A percentile compares a stretch with the other conserved stretches of the same genome.
These are phyloP conservation scores for Heliconius hortense DNA, from an alignment of 2,888 invertebrate species.

Conservation along the genomic window DNA sequence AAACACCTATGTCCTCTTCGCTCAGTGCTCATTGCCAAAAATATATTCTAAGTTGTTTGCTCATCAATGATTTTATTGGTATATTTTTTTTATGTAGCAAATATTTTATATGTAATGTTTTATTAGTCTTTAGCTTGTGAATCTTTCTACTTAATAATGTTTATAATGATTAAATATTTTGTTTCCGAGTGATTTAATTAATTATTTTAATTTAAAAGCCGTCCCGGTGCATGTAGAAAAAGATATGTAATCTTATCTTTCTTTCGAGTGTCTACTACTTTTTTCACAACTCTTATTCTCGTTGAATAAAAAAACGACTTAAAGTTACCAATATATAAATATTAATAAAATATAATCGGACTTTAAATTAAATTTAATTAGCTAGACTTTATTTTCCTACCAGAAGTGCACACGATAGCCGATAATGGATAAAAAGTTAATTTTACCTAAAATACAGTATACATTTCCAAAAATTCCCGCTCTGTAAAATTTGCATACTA, in stretches of 20 bases:
- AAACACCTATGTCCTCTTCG: neutral
- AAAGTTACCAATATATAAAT: neutral
- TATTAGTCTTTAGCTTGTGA: conserved; percentile 2
- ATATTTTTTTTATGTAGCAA: no score
- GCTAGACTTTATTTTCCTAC: neutral
- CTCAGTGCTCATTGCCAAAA: neutral
- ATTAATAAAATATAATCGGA: neutral
- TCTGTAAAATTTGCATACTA: conserved; percentile 24
- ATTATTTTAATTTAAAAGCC: conserved; percentile 7
- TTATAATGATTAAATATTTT: neutral
- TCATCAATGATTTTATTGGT: no score
- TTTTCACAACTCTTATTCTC: neutral
- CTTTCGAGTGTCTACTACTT: neutral
- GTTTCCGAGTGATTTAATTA: neutral
- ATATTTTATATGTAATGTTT: no score
- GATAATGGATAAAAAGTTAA: conserved; percentile 15
- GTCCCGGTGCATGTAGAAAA: neutral
- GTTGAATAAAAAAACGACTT: no score
- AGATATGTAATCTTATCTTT: conserved; percentile 8
- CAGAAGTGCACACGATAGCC: conserved; percentile 9
- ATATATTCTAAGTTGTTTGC: no score
- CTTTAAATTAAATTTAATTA: neutral
- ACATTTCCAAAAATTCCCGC: conserved; percentile 30
- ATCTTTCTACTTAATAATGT: neutral
- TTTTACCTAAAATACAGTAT: conserved; percentile 29